A percentile compares a stretch with the other conserved stretches of the same genome.
phyloP scores from a whole-genome alignment of 2,797 vertebrate genomes.

The Gymnopithys bicolor region DNA sequence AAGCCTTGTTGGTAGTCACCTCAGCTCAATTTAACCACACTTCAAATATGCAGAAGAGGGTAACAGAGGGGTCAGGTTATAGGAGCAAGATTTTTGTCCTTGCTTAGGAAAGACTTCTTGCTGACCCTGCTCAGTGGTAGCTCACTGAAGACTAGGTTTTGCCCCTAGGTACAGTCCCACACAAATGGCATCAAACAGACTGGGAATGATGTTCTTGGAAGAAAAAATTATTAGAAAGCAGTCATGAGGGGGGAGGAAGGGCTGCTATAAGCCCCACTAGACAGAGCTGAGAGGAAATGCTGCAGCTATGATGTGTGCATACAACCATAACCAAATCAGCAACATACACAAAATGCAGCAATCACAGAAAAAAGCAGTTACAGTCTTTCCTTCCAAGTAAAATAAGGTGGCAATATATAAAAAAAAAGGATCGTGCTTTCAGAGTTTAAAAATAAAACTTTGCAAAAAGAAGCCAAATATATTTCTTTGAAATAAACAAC shows the following conservation, averaged over 20 bases:
- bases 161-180: neutral
- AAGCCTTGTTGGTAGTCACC: fast-evolving
- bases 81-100: neutral
- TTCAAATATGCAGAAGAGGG: neutral
- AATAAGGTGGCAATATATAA: neutral
- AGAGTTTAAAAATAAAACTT: neutral
- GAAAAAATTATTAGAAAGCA: neutral
- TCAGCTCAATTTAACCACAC: neutral
- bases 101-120: neutral
- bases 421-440: neutral
- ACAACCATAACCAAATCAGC: neutral
- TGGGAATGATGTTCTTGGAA: neutral
- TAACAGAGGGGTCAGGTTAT: neutral
- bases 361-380: neutral
- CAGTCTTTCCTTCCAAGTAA: neutral
- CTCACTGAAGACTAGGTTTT: neutral
- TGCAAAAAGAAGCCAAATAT: neutral
- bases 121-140: neutral
- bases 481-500: neutral
- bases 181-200: neutral
- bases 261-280: neutral
- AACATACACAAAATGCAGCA: neutral
- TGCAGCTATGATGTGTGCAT: neutral
- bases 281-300: neutral
- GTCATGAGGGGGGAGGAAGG: neutral